Percentiles rank a stretch among this genome's conserved stretches.
These are phyloP conservation scores for Ips typographus DNA, from an alignment of 1,140 invertebrate genomes.

Conservation along the genomic window DNA sequence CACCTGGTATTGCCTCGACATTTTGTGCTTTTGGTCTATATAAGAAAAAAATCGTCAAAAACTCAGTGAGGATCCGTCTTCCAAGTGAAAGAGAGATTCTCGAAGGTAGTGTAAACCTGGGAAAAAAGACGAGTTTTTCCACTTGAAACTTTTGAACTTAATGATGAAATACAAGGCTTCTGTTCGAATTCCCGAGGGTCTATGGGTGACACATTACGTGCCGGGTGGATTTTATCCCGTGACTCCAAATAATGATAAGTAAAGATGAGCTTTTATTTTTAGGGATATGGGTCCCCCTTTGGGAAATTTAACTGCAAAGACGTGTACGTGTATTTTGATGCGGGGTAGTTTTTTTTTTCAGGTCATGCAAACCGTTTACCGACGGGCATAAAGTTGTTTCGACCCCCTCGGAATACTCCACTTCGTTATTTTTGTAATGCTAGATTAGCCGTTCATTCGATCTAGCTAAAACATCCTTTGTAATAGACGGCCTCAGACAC, in stretches of 20 bases:
- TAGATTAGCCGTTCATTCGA: too few relatives aligned
- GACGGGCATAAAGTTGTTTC: too few relatives aligned
- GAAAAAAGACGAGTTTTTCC: constrained; percentile 28
- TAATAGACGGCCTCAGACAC: too few relatives aligned
- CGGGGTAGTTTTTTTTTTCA: too few relatives aligned
- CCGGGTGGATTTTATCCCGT: constrained; percentile 17
- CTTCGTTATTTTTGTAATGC: too few relatives aligned
- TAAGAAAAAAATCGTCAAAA: background rate
- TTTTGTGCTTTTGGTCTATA: background rate
- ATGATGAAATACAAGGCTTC: constrained; percentile 29
- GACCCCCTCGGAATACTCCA: too few relatives aligned
- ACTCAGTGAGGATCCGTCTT: background rate
- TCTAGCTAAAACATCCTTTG: too few relatives aligned
- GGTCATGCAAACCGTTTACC: too few relatives aligned
- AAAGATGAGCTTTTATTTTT: constrained; percentile 18
- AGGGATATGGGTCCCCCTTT: constrained; percentile 2
- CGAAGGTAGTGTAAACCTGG: background rate
- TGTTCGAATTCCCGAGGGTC: constrained; percentile 18
- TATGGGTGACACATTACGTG: constrained; percentile 25
- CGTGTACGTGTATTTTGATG: too few relatives aligned
- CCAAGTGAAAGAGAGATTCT: background rate
- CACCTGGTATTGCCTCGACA: background rate
- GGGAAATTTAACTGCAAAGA: constrained; percentile 8
- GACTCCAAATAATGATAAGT: constrained; percentile 20
- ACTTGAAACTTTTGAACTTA: constrained; percentile 36